Evolutionary conservation across 2,888 invertebrate genomes (phyloP).

Genomic region (Ellobium chinense): DNA sequence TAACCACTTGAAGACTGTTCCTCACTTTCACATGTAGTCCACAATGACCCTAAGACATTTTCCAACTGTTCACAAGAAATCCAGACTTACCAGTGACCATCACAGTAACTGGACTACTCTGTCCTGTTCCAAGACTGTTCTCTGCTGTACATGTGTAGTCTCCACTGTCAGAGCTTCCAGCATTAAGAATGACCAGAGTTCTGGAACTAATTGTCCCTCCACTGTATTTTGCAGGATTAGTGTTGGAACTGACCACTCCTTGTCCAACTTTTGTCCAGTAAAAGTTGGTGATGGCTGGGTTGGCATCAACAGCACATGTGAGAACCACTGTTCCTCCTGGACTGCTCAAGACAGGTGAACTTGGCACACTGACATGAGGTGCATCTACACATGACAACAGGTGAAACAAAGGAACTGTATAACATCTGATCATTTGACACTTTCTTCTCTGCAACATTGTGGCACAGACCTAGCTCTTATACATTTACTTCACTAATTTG

Average conservation of each 20-base stretch:
- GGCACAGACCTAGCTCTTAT: too few species aligned
- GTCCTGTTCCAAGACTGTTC: conserved; percentile 27
- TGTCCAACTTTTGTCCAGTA: conserved; percentile 13
- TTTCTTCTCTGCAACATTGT: too few species aligned
- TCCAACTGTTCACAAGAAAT: too few species aligned
- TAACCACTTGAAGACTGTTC: too few species aligned
- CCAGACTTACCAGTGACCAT: conserved; percentile 20
- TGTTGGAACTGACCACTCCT: background rate
- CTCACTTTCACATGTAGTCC: too few species aligned
- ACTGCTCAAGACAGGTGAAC: background rate
- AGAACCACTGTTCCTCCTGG: background rate
- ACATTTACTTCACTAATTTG: too few species aligned
- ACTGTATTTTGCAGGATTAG: conserved; percentile 36
- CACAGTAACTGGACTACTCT: conserved; percentile 16
- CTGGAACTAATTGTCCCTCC: conserved; percentile 45
- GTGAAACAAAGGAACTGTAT: too few species aligned
- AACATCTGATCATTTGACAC: too few species aligned
- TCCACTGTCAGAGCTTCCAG: conserved; percentile 43
- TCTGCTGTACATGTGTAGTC: conserved; percentile 50
- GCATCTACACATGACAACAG: background rate
- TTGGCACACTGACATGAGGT: background rate
- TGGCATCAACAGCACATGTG: conserved; percentile 12
- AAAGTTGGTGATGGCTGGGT: background rate
- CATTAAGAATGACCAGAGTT: conserved; percentile 44
- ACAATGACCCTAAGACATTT: too few species aligned